Percentiles rank a stretch among this genome's conserved stretches.
These are phyloP conservation scores for Calephelis virginiensis DNA, from an alignment of 1,140 invertebrate genomes.

Conservation along the genomic window DNA sequence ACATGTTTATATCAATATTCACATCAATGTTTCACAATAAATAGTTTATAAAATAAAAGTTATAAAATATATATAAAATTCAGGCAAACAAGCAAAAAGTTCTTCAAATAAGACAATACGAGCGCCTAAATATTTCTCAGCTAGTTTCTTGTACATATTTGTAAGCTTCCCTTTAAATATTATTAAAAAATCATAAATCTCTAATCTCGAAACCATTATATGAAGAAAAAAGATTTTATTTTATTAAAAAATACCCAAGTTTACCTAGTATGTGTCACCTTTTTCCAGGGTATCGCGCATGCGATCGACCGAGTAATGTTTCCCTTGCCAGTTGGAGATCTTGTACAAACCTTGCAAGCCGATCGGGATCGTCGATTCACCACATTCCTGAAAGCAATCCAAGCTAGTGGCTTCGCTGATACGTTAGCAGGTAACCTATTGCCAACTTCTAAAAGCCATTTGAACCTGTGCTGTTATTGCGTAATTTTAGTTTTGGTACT, in stretches of 20 bases:
- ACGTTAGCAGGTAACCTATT: conserved; percentile 81
- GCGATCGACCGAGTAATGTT: conserved; percentile 93
- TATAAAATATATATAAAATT: no score
- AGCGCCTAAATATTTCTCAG: no score
- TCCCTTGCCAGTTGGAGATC: conserved; percentile 89
- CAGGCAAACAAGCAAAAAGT: no score
- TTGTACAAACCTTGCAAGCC: conserved; percentile 89
- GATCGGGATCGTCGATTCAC: conserved; percentile 89
- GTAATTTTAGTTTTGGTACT: background rate
- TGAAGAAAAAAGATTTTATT: background rate
- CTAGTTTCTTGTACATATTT: no score
- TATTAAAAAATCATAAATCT: no score
- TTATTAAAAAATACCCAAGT: background rate
- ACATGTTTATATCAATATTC: no score
- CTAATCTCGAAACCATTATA: conserved; percentile 78
- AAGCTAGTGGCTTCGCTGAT: conserved; percentile 85
- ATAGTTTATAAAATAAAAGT: no score
- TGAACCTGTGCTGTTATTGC: background rate
- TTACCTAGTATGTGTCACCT: background rate
- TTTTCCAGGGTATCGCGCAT: conserved; percentile 88
- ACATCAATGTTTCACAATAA: no score
- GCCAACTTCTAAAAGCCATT: no score
- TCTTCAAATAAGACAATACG: no score
- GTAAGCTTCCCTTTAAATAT: no score
- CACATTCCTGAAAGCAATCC: conserved; percentile 87